A percentile compares a stretch with the other conserved stretches of the same genome.
phyloP scores from a whole-genome alignment of 2,888 invertebrate species.

The Synanthedon myopaeformis region DNA sequence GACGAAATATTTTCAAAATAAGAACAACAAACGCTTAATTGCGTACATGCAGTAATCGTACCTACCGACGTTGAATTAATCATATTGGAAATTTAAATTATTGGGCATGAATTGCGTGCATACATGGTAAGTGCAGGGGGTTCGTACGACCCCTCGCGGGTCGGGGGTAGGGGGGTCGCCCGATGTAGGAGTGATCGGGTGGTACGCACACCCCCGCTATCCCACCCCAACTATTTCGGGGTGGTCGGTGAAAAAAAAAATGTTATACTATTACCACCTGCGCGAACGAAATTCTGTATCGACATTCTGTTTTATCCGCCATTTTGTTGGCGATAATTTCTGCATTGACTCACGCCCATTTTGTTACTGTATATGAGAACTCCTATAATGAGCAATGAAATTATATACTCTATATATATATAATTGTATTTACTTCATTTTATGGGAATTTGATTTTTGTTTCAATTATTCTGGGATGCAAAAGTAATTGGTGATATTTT shows the following conservation, averaged over 20 bases:
- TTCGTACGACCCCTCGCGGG: constrained; percentile 10
- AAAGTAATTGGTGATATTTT: no score
- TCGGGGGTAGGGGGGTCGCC: constrained; percentile 11
- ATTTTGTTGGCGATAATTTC: constrained; percentile 36
- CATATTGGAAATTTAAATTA: constrained; percentile 67
- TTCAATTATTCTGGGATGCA: no score
- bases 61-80: constrained; percentile 41
- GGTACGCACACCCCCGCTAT: constrained; percentile 51
- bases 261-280: constrained; percentile 63
- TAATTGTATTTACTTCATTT: no score
- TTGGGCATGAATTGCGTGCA: constrained; percentile 64
- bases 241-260: constrained; percentile 55
- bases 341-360: neutral
- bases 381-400: neutral
- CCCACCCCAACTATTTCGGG: constrained; percentile 57
- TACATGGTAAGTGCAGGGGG: constrained; percentile 42
- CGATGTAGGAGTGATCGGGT: constrained; percentile 9
- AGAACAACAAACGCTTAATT: neutral
- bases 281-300: constrained; percentile 51
- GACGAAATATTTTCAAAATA: neutral
- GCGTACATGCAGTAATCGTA: neutral
- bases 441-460: no score
- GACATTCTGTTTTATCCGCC: constrained; percentile 52
- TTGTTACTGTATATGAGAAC: neutral
- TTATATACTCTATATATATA: no score